These are phyloP conservation scores for Acanthosepion esculentum DNA, from an alignment of 2,888 invertebrate genomes.

Conservation along the genomic window DNA sequence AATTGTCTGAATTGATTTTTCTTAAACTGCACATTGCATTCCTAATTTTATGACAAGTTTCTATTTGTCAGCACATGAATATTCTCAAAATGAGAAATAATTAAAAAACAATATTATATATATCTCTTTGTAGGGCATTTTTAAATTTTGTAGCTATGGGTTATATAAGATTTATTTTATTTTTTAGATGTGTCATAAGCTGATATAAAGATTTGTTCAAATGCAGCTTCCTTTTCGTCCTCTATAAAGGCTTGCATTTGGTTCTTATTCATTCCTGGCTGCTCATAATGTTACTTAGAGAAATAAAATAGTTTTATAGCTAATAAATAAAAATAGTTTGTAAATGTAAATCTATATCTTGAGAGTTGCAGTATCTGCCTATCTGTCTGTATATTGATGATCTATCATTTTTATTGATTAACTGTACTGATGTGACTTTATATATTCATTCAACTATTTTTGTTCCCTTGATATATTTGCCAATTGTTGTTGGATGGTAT, in stretches of 20 bases:
- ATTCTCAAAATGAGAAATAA: too few relatives aligned
- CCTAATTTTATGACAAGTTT: too few relatives aligned
- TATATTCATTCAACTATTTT: not conserved
- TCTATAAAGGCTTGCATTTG: not conserved
- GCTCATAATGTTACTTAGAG: not conserved
- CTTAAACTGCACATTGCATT: too few relatives aligned
- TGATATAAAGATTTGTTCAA: not conserved
- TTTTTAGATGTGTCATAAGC: too few relatives aligned
- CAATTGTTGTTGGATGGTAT: not conserved
- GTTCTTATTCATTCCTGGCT: not conserved
- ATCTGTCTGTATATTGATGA: not conserved
- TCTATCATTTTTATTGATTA: constrained; percentile 33
- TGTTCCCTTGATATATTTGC: not conserved
- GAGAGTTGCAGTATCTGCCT: not conserved
- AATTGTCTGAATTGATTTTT: too few relatives aligned
- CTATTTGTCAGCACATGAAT: too few relatives aligned
- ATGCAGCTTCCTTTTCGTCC: not conserved
- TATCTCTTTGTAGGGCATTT: too few relatives aligned
- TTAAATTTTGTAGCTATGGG: too few relatives aligned
- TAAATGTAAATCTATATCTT: not conserved
- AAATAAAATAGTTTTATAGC: too few relatives aligned
- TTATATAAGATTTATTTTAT: too few relatives aligned
- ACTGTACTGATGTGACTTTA: not conserved
- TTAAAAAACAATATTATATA: too few relatives aligned
- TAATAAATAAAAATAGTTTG: not conserved